Conservation (phyloP, 2,888 invertebrate genomes). For the Lobophora halterata region DNA sequence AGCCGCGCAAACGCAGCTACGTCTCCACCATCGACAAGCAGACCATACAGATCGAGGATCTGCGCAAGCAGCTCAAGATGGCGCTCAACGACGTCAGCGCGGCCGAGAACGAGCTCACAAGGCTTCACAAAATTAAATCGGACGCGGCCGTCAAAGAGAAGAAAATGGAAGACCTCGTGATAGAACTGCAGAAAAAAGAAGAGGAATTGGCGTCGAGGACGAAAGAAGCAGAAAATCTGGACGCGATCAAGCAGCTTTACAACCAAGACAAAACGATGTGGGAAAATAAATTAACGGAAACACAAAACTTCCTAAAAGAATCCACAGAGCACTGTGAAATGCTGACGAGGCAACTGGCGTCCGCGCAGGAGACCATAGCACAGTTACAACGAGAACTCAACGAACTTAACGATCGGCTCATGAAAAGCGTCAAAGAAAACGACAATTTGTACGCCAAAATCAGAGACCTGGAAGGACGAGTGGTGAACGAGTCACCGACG, state of each 20-base stretch:
- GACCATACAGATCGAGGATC: constrained; percentile 84
- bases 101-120: constrained; percentile 87
- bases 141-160: constrained; percentile 87
- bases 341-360: constrained; percentile 83
- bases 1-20: constrained; percentile 76
- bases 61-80: constrained; percentile 85
- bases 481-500: constrained; percentile 71
- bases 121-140: constrained; percentile 84
- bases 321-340: constrained; percentile 84
- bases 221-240: constrained; percentile 85
- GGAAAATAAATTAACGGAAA: constrained; percentile 84
- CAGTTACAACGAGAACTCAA: constrained; percentile 85
- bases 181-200: constrained; percentile 88
- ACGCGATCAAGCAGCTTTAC: constrained; percentile 81
- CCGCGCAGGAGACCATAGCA: constrained; percentile 83
- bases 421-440: constrained; percentile 88
- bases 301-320: constrained; percentile 84
- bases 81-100: constrained; percentile 82
- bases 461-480: constrained; percentile 85
- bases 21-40: constrained; percentile 82
- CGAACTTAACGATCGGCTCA: constrained; percentile 83
- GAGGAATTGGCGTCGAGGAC: constrained; percentile 86
- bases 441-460: constrained; percentile 86
- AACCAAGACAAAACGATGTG: constrained; percentile 84
- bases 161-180: constrained; percentile 88